These are phyloP conservation scores for Zaprionus lachaisei DNA, from an alignment of 1,140 invertebrate genomes.

Conservation along the genomic window DNA sequence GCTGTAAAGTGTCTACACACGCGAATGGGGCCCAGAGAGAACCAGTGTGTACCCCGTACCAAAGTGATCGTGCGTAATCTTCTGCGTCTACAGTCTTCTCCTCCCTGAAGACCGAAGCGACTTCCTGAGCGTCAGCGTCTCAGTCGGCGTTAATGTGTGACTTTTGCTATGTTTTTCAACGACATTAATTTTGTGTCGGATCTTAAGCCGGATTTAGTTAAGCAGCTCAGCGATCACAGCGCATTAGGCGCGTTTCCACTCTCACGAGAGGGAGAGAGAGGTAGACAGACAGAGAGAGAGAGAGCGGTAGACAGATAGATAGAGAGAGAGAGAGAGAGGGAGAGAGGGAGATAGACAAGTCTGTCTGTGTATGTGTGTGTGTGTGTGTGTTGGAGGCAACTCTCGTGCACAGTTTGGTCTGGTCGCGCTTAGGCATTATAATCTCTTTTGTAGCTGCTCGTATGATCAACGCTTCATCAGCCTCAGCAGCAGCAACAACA, in stretches of 20 bases:
- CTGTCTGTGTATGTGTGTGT: not conserved
- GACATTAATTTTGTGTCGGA: slow-evolving; percentile 84
- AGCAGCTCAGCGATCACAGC: slow-evolving; percentile 76
- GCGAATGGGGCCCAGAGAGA: slow-evolving; percentile 13
- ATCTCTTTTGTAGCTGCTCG: slow-evolving; percentile 83
- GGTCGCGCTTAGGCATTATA: slow-evolving; percentile 78
- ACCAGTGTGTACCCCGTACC: not conserved
- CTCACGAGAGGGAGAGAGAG: slow-evolving; percentile 1
- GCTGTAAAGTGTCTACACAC: slow-evolving; percentile 74
- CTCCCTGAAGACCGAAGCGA: slow-evolving; percentile 17
- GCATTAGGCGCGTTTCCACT: slow-evolving; percentile 41
- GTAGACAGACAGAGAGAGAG: not conserved
- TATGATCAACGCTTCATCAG: slow-evolving; percentile 79
- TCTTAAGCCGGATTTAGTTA: slow-evolving; percentile 84
- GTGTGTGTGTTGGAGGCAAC: slow-evolving; percentile 4
- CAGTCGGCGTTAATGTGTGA: slow-evolving; percentile 80
- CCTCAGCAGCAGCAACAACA: slow-evolving; percentile 2
- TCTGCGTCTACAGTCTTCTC: not conserved
- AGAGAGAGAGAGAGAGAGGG: not conserved
- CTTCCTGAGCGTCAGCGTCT: slow-evolving; percentile 62
- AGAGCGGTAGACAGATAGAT: not conserved
- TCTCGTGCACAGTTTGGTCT: slow-evolving; percentile 72
- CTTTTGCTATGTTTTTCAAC: slow-evolving; percentile 84
- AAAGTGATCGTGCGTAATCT: not conserved
- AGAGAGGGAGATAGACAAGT: not conserved